phyloP scores from a whole-genome alignment of 2,888 invertebrate genomes.

The Drosophila hamatofila region DNA sequence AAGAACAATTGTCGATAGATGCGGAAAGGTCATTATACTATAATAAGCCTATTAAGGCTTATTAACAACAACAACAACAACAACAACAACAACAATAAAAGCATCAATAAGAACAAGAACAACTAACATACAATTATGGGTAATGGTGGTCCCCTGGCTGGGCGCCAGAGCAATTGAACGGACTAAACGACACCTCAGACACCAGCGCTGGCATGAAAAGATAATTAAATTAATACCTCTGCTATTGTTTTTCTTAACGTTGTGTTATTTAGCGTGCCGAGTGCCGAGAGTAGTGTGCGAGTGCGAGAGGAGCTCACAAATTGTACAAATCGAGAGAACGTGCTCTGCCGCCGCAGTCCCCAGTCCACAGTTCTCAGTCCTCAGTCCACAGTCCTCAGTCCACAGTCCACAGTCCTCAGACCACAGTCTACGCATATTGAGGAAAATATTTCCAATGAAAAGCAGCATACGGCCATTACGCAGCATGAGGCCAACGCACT shows the following conservation, averaged over 20 bases:
- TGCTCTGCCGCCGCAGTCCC: slow-evolving; percentile 1
- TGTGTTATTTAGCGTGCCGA: slow-evolving; percentile 15
- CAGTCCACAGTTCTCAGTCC: background rate
- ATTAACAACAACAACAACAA: slow-evolving; percentile 16
- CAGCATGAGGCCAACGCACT: slow-evolving; percentile 60
- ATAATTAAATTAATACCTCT: slow-evolving; percentile 65
- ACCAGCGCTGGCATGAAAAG: slow-evolving; percentile 50
- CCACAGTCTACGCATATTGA: slow-evolving; percentile 17
- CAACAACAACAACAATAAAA: background rate
- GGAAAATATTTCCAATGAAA: slow-evolving; percentile 58
- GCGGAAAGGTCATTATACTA: slow-evolving; percentile 31
- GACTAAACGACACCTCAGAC: slow-evolving; percentile 60
- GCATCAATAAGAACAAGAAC: background rate
- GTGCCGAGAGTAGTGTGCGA: too few relatives aligned
- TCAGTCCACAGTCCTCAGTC: background rate
- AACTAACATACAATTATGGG: slow-evolving; percentile 41
- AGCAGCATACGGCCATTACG: slow-evolving; percentile 52
- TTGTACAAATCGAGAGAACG: slow-evolving; percentile 53
- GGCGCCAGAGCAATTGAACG: slow-evolving; percentile 46
- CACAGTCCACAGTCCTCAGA: background rate
- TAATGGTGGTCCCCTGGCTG: slow-evolving; percentile 18
- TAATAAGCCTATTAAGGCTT: slow-evolving; percentile 61
- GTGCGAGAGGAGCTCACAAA: slow-evolving; percentile 34
- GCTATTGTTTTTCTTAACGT: slow-evolving; percentile 47
- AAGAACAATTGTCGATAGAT: slow-evolving; percentile 15